Conservation (phyloP, 2,888 invertebrate species). For the Protonemura montana region DNA sequence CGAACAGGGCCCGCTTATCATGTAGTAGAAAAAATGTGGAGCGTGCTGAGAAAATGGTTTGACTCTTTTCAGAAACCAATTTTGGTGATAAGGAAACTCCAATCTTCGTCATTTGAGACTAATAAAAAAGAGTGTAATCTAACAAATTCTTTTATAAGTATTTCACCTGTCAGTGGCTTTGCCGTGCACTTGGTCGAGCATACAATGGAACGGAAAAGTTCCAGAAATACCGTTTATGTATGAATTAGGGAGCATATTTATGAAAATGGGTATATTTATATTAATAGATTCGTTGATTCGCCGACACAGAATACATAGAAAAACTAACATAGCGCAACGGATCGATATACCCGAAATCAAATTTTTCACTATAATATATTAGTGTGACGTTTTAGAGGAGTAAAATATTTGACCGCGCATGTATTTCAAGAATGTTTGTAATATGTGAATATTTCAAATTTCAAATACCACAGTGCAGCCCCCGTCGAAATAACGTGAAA, state of each 20-base stretch:
- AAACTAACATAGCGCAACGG: background rate
- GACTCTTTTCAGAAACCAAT: constrained; percentile 15
- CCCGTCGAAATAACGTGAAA: background rate
- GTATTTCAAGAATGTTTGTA: constrained; percentile 4
- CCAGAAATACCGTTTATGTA: too few relatives aligned
- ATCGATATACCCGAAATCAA: background rate
- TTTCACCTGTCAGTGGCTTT: background rate
- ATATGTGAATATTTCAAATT: background rate
- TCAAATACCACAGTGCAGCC: background rate
- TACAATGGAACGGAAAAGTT: background rate
- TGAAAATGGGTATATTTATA: background rate
- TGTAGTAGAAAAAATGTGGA: background rate
- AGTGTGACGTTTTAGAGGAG: background rate
- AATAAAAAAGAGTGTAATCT: background rate
- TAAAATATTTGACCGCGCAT: background rate
- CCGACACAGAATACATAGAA: background rate
- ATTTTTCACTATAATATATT: background rate
- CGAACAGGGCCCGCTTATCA: background rate
- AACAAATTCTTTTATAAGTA: background rate
- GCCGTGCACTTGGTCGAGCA: background rate
- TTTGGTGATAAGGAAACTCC: background rate
- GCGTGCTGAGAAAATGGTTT: background rate
- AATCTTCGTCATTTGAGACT: background rate
- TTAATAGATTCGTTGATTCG: background rate
- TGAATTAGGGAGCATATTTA: background rate